Evolutionary conservation across 2,113 vertebrate species (phyloP).

Genomic region (Mus spicilegus): DNA sequence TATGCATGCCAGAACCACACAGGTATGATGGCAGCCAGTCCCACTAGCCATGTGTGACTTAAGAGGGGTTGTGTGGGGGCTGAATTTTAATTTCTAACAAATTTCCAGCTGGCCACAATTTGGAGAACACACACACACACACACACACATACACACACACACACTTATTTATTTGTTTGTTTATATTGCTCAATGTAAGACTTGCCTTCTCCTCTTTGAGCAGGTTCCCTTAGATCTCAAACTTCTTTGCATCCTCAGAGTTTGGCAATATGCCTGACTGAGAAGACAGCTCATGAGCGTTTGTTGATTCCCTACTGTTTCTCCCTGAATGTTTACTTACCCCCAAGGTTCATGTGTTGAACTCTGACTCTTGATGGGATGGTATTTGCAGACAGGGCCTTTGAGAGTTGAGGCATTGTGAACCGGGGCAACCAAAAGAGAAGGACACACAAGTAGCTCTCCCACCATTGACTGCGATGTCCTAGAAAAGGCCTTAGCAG

Average conservation of each 20-base stretch:
- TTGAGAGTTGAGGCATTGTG: neutral
- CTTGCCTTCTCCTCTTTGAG: neutral
- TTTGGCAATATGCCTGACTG: neutral
- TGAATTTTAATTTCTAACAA: constrained; percentile 1
- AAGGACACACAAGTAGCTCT: neutral
- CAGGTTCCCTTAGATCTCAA: neutral
- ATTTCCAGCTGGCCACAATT: neutral
- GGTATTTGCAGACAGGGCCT: neutral
- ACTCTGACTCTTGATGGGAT: neutral
- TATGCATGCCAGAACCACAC: neutral
- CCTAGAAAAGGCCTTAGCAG: neutral
- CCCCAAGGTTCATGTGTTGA: neutral
- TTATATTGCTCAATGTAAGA: neutral
- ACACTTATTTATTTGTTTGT: neutral
- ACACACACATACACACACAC: neutral
- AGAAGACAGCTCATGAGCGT: constrained; percentile 6
- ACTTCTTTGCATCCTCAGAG: neutral
- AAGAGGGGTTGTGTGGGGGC: neutral
- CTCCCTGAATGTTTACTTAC: neutral
- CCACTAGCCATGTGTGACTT: neutral
- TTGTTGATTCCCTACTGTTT: neutral
- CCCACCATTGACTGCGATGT: neutral
- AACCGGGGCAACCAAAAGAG: neutral
- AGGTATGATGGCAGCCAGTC: neutral
- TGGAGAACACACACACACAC: neutral